Evolutionary conservation across 2,888 invertebrate genomes (phyloP).

Genomic region (Trichopoda pennipes): DNA sequence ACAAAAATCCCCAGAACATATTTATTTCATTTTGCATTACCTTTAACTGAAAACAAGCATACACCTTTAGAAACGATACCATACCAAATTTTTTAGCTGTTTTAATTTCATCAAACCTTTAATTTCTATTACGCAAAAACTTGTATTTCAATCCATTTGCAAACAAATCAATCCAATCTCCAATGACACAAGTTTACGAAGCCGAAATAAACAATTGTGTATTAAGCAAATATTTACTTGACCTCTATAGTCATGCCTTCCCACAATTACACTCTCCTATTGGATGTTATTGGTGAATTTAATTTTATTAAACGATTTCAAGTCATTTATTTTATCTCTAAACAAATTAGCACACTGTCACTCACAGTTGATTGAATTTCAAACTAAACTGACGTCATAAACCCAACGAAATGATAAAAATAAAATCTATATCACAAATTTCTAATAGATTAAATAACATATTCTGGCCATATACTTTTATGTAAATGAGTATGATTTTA

Average conservation of each 20-base stretch:
- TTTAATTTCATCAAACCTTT: too few relatives aligned
- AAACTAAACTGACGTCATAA: constrained; percentile 52
- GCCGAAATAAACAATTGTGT: constrained; percentile 22
- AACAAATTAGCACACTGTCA: constrained; percentile 60
- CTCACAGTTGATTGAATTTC: constrained; percentile 60
- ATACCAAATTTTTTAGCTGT: too few relatives aligned
- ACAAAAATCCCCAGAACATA: too few relatives aligned
- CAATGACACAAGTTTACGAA: not conserved
- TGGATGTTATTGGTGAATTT: constrained; percentile 30
- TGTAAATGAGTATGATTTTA: too few relatives aligned
- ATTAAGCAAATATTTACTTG: constrained; percentile 26
- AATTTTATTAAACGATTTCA: constrained; percentile 58
- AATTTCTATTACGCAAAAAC: too few relatives aligned
- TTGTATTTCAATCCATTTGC: too few relatives aligned
- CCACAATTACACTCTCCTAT: not conserved
- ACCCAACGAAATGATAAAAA: not conserved
- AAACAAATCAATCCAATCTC: not conserved
- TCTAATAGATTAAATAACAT: not conserved
- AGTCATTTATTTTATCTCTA: constrained; percentile 51
- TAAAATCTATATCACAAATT: constrained; percentile 1
- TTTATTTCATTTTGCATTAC: too few relatives aligned
- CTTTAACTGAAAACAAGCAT: too few relatives aligned
- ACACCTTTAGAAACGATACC: too few relatives aligned
- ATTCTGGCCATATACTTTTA: not conserved
- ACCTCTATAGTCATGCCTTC: not conserved